A percentile compares a stretch with the other conserved stretches of the same genome.
Evolutionary conservation across 2,113 vertebrate species (phyloP).

Genomic region (Ahaetulla prasina): DNA sequence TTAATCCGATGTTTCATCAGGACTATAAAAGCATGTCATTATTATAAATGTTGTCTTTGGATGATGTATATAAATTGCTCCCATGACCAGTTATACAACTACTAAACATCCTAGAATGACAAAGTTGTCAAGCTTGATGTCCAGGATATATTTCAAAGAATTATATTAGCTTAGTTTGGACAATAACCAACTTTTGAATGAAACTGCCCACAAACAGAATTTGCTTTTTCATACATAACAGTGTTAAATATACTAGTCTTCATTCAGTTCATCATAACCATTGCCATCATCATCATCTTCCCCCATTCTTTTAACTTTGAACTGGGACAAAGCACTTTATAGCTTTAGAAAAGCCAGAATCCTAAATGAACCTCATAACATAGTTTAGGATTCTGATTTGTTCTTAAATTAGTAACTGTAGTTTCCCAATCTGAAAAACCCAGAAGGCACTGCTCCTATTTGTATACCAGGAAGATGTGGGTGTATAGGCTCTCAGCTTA

Average conservation of each 20-base stretch:
- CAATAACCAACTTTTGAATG: neutral
- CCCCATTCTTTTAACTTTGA: neutral
- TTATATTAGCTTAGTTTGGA: neutral
- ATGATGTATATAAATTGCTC: neutral
- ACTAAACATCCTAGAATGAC: neutral
- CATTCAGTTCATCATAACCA: neutral
- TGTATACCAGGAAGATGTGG: neutral
- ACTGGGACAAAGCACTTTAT: neutral
- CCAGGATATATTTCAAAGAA: neutral
- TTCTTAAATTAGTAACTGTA: neutral
- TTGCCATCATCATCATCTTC: neutral
- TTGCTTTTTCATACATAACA: neutral
- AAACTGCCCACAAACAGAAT: neutral
- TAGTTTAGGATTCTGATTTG: neutral
- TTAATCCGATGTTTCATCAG: neutral
- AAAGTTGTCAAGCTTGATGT: neutral
- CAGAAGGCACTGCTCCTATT: neutral
- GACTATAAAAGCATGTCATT: neutral
- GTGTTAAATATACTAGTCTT: neutral
- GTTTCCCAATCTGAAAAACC: neutral
- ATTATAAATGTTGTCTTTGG: neutral
- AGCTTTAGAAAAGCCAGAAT: neutral
- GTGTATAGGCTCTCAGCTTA: neutral
- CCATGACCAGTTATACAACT: rapidly evolving
- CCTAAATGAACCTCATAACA: neutral